Evolutionary conservation across 2,113 vertebrate genomes (phyloP).

Genomic region (Melanerpes formicivorus): DNA sequence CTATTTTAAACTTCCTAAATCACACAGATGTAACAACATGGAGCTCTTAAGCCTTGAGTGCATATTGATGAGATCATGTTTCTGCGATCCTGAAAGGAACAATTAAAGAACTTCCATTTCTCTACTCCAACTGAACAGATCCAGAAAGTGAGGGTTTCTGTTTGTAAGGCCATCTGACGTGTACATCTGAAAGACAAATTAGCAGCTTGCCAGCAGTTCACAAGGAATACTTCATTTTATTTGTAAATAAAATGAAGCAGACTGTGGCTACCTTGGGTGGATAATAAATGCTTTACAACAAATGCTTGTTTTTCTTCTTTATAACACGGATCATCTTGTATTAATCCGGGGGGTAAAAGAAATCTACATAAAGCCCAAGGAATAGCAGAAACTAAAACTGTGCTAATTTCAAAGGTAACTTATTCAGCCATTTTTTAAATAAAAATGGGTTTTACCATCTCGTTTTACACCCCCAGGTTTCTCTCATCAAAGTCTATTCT

Average conservation of each 20-base stretch:
- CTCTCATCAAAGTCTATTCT: background rate
- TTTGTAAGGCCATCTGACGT: accelerated
- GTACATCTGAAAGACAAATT: background rate
- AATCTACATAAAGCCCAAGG: background rate
- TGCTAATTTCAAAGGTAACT: accelerated
- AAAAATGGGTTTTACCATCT: background rate
- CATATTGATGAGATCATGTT: slow-evolving; percentile 15
- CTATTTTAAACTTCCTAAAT: slow-evolving; percentile 63
- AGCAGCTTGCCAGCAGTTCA: background rate
- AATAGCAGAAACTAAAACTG: background rate
- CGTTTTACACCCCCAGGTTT: background rate
- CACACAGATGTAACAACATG: slow-evolving; percentile 61
- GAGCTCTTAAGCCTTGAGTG: slow-evolving; percentile 42
- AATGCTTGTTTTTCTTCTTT: background rate
- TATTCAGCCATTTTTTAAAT: background rate
- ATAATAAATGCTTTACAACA: background rate
- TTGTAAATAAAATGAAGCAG: background rate
- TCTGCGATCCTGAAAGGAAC: slow-evolving; percentile 53
- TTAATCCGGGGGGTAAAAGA: background rate
- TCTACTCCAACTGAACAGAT: background rate
- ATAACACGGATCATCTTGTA: background rate
- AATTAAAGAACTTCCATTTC: slow-evolving; percentile 32
- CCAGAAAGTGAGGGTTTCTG: background rate
- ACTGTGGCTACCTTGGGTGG: background rate
- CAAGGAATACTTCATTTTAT: background rate